A percentile compares a stretch with the other conserved stretches of the same genome.
phyloP scores from a whole-genome alignment of 92 coral and sea anemone species.

The Palythoa caribaeorum region DNA sequence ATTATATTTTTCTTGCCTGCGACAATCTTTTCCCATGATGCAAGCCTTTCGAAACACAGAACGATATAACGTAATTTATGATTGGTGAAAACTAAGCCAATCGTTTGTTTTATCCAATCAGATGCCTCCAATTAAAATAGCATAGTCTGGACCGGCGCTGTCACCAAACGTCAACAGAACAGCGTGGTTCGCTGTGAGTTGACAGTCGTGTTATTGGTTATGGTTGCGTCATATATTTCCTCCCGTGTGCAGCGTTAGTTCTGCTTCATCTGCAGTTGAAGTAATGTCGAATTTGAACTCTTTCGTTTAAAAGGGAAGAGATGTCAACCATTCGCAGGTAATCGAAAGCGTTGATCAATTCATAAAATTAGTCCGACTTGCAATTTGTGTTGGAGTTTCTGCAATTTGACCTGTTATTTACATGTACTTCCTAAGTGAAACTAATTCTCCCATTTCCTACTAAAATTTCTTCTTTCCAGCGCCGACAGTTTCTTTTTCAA shows the following conservation, averaged over 20 bases:
- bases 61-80: not conserved
- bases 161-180: constrained; percentile 6
- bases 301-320: not conserved
- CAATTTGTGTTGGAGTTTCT: not conserved
- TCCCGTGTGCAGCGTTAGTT: not conserved
- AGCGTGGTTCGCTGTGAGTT: not conserved
- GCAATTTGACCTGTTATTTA: not conserved
- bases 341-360: not conserved
- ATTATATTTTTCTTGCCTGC: constrained; percentile 10
- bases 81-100: not conserved
- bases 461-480: not conserved
- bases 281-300: not conserved
- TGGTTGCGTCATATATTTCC: constrained; percentile 18
- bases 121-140: not conserved
- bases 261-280: not conserved
- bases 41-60: not conserved
- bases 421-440: not conserved
- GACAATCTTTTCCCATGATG: constrained; percentile 36
- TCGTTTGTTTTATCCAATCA: constrained; percentile 5
- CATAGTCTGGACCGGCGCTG: not conserved
- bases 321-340: constrained; percentile 54
- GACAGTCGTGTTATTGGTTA: not conserved
- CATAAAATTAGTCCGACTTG: not conserved
- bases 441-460: not conserved
- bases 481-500: not conserved